Conservation (phyloP, 2,113 vertebrate genomes). For the Tretioscincus oriximinensis region DNA sequence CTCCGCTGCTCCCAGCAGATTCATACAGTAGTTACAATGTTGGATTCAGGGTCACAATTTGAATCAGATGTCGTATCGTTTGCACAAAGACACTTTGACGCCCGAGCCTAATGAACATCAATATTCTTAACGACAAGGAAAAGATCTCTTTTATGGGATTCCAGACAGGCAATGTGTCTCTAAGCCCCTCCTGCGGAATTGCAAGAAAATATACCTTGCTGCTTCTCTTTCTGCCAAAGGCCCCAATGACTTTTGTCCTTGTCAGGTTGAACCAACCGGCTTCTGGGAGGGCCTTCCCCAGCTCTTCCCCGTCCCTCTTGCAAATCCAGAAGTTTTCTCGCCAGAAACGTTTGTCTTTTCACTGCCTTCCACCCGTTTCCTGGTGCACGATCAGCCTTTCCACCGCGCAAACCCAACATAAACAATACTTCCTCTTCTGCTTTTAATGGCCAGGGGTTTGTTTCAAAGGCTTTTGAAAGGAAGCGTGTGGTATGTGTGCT, state of each 20-base stretch:
- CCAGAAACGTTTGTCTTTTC: constrained; percentile 33
- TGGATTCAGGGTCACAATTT: constrained; percentile 87
- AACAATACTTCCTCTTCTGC: constrained; percentile 48
- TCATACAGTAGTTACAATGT: constrained; percentile 52
- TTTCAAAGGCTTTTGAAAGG: constrained; percentile 40
- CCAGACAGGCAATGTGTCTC: constrained; percentile 71
- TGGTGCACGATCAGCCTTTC: constrained; percentile 50
- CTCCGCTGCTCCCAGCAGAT: constrained; percentile 6
- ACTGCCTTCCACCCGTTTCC: not conserved
- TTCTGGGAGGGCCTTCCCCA: constrained; percentile 38
- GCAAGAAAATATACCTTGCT: constrained; percentile 43
- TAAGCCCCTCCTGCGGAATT: constrained; percentile 57
- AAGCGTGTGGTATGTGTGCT: constrained; percentile 52
- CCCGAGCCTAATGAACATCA: constrained; percentile 89
- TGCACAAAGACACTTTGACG: constrained; percentile 95
- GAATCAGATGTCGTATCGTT: constrained; percentile 95
- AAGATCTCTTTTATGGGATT: constrained; percentile 82
- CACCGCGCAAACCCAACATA: constrained; percentile 49
- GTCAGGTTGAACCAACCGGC: constrained; percentile 32
- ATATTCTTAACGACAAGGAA: constrained; percentile 92
- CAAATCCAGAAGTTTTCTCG: constrained; percentile 46
- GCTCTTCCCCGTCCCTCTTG: constrained; percentile 41
- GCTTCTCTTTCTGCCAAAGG: not conserved
- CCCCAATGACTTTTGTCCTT: not conserved
- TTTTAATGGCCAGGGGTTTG: constrained; percentile 46